Evolutionary conservation across 2,113 vertebrate species (phyloP), one percentile per base, ranked within the genome.

Genomic region (Hyperoodon ampullatus): DNA sequence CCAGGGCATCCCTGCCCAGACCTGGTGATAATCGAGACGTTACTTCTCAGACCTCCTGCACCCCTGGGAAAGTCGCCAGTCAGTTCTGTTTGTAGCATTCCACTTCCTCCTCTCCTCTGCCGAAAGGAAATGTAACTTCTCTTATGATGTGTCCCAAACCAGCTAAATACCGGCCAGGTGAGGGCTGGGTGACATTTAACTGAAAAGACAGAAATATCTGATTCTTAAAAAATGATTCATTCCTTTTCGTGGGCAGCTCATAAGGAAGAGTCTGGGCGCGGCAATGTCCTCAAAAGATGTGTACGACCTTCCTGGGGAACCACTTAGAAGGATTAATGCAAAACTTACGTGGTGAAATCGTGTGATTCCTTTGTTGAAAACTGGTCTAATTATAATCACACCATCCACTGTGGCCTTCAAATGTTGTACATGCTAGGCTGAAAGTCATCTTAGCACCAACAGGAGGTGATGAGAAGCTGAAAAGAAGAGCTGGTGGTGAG

Each of bases 361-460:
- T 63, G 55, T 60, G 86, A 75, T 84, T 55, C 80, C 78, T 93
- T 85, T 92, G 86, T 66, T 90, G 83, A 86, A 96, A 96, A 55
- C 50, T 35, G 19, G 35, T 87, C 74, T 80, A 39, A 58, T 88
- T 75, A 61, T 15, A 82, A 68, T 68, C 50, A 68, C 8, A 33
- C 85, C 50, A 26, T 71, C 85, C 50, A 7, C 44, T 35, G 47
- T 93, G 88, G 81, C 93, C 63, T 89, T 78, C 78, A 83, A 24
- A 88, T 65, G 47, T 68, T 47, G 50, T 70, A 63, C 74, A 55
- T 30, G 16, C 47, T 28, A 23, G 71, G 72, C 78, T 63, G 23
- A 30, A 44, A 91, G 77, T 81, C 50, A 84, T 84, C 75, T 94
- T 50, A 72, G 84, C 66, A 78, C 42, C 24, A 35, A 5, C 0